Evolutionary conservation across 1,140 invertebrate species (phyloP), one percentile per base, ranked within the genome.

Genomic region (Drosophila serrata): DNA sequence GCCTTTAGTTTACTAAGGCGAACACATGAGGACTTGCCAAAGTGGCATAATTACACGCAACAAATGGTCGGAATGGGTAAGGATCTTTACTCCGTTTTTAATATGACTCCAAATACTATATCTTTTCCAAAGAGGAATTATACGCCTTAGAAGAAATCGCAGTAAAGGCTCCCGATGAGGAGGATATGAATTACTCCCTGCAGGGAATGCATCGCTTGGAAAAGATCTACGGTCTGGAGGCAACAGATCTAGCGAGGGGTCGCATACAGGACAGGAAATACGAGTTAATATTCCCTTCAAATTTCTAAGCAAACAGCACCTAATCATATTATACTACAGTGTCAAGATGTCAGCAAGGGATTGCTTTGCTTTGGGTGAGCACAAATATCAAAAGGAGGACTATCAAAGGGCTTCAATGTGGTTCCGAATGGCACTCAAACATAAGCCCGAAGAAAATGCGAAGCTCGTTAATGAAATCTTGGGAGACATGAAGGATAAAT

Each of bases 11-110:
- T 86, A 5, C 6, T 86, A 1, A 40, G 79, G 6, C 37, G 82
- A 1, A 53, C 79, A 8, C 79, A 82, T 42, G 37, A 86, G 17
- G 82, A 86, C 46, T 62, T 80, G 62, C 79, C 79, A 12, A 82
- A 75, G 40, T 75, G 63, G 82, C 55, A 87, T 6, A 22, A 57
- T 9, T 82, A 82, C 43, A 33, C 81, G 4, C 35, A 65, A 15
- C 42, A 58, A 17, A 7, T 22, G 17, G 48, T 76, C 9, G 69
- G 69, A 59, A 48, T 35, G 22, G 69, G 69, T 72, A 49, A 57
- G 67, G 2, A 31, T 48, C 29, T 35, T 7, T 0, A 0, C 9
- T 2, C 8, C n/a, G 5, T 12, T n/a, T 12, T 22, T 9, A 22
- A 1, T 11, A 22, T 12, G 3, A 19, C 11, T 7, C 1, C 13